Percentiles rank a stretch among this genome's conserved stretches.
Evolutionary conservation across 2,797 vertebrate genomes (phyloP).

Genomic region (Chaetodon trifasciatus): DNA sequence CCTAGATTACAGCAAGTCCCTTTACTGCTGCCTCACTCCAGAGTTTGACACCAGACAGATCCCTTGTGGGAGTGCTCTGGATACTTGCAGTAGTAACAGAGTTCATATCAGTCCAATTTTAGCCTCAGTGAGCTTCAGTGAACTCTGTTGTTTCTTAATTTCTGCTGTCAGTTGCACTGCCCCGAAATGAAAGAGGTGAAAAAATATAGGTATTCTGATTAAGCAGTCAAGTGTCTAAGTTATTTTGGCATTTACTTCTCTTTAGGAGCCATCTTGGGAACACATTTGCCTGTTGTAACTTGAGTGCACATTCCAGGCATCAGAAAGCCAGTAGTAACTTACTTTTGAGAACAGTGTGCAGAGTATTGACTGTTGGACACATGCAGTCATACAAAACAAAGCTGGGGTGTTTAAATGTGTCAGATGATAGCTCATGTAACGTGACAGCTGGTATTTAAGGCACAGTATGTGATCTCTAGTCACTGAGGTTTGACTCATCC

Average conservation of each 20-base stretch:
- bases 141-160: not conserved
- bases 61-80: constrained; percentile 1
- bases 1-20: constrained; percentile 29
- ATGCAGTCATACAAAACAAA: constrained; percentile 7
- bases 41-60: constrained; percentile 37
- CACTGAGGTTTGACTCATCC: constrained; percentile 54
- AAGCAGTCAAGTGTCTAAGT: constrained; percentile 26
- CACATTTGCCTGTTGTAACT: constrained; percentile 32
- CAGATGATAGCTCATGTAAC: not conserved
- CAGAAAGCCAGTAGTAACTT: not conserved
- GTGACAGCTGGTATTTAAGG: constrained; percentile 9
- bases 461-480: constrained; percentile 42
- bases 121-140: not conserved
- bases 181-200: not conserved
- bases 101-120: constrained; percentile 35
- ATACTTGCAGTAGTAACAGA: constrained; percentile 27
- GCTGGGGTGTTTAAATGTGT: constrained; percentile 1
- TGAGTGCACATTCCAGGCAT: constrained; percentile 29
- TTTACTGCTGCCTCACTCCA: constrained; percentile 16
- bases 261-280: constrained; percentile 1
- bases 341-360: not conserved
- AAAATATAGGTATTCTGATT: not conserved
- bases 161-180: not conserved
- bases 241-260: constrained; percentile 16
- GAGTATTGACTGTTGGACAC: constrained; percentile 3